A percentile compares a stretch with the other conserved stretches of the same genome.
phyloP scores from a whole-genome alignment of 2,888 invertebrate species.

The Drosophila emarginata region DNA sequence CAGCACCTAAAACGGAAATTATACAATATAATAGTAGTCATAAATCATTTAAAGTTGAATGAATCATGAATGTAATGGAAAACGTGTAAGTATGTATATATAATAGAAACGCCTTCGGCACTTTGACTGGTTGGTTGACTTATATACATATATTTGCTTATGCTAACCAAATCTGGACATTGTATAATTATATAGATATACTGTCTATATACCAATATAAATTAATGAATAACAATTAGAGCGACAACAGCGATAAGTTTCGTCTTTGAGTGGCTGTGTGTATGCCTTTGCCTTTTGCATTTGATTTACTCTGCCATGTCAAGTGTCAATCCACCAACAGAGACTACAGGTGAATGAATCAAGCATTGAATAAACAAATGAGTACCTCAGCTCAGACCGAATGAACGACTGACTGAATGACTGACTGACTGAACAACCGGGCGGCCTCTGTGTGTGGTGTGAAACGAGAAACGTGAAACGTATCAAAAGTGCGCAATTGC shows the following conservation, averaged over 20 bases:
- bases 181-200: slow-evolving; percentile 64
- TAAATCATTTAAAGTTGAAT: slow-evolving; percentile 51
- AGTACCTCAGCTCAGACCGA: slow-evolving; percentile 30
- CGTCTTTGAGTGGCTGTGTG: slow-evolving; percentile 9
- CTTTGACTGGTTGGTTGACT: slow-evolving; percentile 40
- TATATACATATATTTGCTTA: slow-evolving; percentile 28
- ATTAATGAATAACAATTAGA: slow-evolving; percentile 39
- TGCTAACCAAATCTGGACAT: slow-evolving; percentile 61
- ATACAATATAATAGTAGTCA: slow-evolving; percentile 67
- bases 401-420: slow-evolving; percentile 25
- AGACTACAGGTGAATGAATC: slow-evolving; percentile 62
- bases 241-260: slow-evolving; percentile 27
- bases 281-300: slow-evolving; percentile 19
- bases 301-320: slow-evolving; percentile 46
- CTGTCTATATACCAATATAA: slow-evolving; percentile 31
- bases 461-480: slow-evolving; percentile 32
- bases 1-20: slow-evolving; percentile 56
- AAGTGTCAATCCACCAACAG: slow-evolving; percentile 64
- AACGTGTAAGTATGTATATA: slow-evolving; percentile 46
- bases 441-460: slow-evolving; percentile 49
- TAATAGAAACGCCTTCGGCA: slow-evolving; percentile 60
- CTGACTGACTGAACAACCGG: slow-evolving; percentile 22
- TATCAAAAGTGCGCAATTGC: slow-evolving; percentile 74
- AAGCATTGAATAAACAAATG: slow-evolving; percentile 70
- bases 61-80: slow-evolving; percentile 35